These are phyloP conservation scores for Saimiri boliviensis DNA, from an alignment of 2,113 vertebrate species.

Conservation along the genomic window DNA sequence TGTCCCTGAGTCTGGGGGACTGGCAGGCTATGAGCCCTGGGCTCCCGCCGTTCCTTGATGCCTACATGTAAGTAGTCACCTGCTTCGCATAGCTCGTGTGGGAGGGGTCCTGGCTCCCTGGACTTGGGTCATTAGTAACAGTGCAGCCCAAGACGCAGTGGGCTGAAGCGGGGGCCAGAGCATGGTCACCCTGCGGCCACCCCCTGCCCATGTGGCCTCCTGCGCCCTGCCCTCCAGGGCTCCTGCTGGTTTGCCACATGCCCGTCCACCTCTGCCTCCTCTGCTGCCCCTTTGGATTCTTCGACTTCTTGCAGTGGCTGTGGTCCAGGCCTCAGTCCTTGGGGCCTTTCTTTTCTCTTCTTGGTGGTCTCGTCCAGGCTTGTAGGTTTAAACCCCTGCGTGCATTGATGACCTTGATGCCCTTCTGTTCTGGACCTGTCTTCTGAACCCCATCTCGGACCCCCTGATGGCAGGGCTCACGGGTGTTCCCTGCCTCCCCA, in stretches of 20 bases:
- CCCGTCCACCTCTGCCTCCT: background rate
- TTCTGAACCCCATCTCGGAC: too few species aligned
- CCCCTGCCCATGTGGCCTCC: background rate
- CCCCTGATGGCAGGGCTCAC: too few species aligned
- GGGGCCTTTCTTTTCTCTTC: background rate
- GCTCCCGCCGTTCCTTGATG: background rate
- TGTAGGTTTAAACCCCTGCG: background rate
- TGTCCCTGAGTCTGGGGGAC: background rate
- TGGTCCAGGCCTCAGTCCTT: background rate
- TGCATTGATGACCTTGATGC: background rate
- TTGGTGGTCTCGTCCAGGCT: background rate
- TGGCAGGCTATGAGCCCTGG: background rate
- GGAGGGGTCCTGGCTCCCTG: background rate
- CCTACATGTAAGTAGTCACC: background rate
- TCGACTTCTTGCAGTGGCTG: accelerated
- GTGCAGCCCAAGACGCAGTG: background rate
- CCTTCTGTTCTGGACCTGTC: too few species aligned
- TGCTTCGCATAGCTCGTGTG: background rate
- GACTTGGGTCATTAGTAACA: background rate
- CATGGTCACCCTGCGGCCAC: background rate
- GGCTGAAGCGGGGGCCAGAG: background rate
- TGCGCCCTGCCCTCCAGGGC: background rate
- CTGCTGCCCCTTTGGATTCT: background rate
- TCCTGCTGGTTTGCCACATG: accelerated
- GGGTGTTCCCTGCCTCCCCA: too few species aligned